Percentiles rank a stretch among this genome's conserved stretches.
These are phyloP conservation scores for Triplophysa siluroides DNA, from an alignment of 2,113 vertebrate genomes.

Conservation along the genomic window DNA sequence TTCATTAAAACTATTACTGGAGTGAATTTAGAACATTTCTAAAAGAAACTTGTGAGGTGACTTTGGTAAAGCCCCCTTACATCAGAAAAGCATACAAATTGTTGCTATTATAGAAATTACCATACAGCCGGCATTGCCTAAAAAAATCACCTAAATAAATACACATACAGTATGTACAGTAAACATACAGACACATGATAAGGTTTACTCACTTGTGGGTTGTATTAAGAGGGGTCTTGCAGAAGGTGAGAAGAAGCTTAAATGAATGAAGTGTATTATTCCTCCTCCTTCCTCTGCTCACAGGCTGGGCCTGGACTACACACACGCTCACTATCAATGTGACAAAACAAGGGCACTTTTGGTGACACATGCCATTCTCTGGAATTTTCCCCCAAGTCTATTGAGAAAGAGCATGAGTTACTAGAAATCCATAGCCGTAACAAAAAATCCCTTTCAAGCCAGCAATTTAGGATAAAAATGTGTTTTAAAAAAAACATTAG, in stretches of 20 bases:
- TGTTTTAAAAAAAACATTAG: not conserved
- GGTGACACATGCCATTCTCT: conserved; percentile 42
- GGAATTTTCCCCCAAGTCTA: conserved; percentile 27
- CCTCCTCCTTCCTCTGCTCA: conserved; percentile 47
- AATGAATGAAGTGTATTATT: conserved; percentile 76
- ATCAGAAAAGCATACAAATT: too few relatives aligned
- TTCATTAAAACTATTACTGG: too few relatives aligned
- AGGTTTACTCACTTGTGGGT: conserved; percentile 19
- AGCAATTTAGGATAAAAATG: not conserved
- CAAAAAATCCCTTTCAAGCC: too few relatives aligned
- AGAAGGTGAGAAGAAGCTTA: conserved; percentile 45
- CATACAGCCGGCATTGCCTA: too few relatives aligned
- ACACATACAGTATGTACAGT: not conserved
- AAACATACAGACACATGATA: not conserved
- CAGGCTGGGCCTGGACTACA: conserved; percentile 34
- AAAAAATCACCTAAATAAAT: not conserved
- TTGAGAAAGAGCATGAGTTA: not conserved
- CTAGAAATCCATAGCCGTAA: not conserved
- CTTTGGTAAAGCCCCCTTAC: too few relatives aligned
- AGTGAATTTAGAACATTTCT: too few relatives aligned
- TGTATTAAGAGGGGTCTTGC: conserved; percentile 17
- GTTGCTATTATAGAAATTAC: too few relatives aligned
- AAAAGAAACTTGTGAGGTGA: too few relatives aligned
- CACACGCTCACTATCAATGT: conserved; percentile 49
- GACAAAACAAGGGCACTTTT: conserved; percentile 24